Conservation (phyloP, 2,113 vertebrate species). For the Stomatorhinus ivindoensis region DNA sequence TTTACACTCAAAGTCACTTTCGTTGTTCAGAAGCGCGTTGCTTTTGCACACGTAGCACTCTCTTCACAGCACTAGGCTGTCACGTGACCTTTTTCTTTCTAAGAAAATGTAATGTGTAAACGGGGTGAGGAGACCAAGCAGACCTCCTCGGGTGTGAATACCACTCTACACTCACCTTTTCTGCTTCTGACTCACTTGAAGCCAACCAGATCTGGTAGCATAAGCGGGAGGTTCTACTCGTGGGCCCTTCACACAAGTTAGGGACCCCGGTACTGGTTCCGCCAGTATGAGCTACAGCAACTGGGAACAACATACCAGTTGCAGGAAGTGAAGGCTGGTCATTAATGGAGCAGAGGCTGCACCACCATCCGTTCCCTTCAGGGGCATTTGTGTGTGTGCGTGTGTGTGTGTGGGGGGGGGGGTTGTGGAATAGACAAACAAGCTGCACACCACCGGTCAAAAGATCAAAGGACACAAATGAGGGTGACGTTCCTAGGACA, state of each 20-base stretch:
- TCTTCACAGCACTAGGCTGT: background rate
- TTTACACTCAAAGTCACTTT: background rate
- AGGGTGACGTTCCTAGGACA: background rate
- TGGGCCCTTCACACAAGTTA: background rate
- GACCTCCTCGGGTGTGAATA: background rate
- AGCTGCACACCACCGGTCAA: background rate
- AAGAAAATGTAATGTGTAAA: background rate
- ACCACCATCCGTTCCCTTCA: background rate
- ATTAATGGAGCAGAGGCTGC: background rate
- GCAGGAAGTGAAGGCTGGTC: background rate
- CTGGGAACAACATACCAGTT: background rate
- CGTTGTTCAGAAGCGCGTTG: background rate
- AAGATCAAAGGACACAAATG: conserved; percentile 13
- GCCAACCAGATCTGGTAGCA: background rate
- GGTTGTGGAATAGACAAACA: conserved; percentile 1
- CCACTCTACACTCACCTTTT: background rate
- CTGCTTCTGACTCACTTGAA: background rate
- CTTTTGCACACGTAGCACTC: background rate
- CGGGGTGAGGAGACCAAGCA: too few relatives aligned
- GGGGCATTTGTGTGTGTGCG: background rate
- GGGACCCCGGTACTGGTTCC: background rate
- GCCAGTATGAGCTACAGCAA: background rate
- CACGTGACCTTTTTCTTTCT: background rate
- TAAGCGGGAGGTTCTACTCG: background rate
- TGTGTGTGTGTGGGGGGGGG: background rate